phyloP scores from a whole-genome alignment of 2,113 vertebrate species.

The Percopsis transmontana region DNA sequence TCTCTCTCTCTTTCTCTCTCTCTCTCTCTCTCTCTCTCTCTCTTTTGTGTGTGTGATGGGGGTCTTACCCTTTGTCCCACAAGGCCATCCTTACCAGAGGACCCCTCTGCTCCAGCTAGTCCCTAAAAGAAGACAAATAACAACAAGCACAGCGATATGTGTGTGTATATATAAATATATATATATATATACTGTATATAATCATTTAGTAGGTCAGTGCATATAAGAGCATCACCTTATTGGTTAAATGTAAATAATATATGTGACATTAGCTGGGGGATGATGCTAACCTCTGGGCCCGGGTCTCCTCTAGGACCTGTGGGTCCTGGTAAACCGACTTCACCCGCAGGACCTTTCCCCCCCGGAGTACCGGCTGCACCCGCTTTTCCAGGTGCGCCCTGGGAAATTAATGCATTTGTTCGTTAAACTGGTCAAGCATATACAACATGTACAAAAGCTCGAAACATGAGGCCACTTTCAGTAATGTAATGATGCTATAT shows the following conservation, averaged over 20 bases:
- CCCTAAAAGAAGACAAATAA: constrained; percentile 78
- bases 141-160: neutral
- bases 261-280: neutral
- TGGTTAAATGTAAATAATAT: neutral
- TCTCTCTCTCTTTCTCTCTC: too few relatives aligned
- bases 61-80: constrained; percentile 87
- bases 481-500: too few relatives aligned
- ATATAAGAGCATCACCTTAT: neutral
- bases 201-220: neutral
- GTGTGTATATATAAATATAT: neutral
- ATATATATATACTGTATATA: too few relatives aligned
- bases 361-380: constrained; percentile 85
- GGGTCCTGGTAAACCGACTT: constrained; percentile 85
- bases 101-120: constrained; percentile 86
- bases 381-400: constrained; percentile 93
- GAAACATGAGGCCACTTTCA: too few relatives aligned
- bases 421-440: too few relatives aligned
- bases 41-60: too few relatives aligned
- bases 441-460: too few relatives aligned
- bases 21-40: too few relatives aligned
- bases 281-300: constrained; percentile 84
- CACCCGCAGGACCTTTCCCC: constrained; percentile 86
- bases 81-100: constrained; percentile 89
- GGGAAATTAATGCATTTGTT: constrained; percentile 8
- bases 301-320: constrained; percentile 88